Evolutionary conservation across 2,888 invertebrate species (phyloP), one percentile per base, ranked within the genome.

Genomic region (Netelia fuscicornis): DNA sequence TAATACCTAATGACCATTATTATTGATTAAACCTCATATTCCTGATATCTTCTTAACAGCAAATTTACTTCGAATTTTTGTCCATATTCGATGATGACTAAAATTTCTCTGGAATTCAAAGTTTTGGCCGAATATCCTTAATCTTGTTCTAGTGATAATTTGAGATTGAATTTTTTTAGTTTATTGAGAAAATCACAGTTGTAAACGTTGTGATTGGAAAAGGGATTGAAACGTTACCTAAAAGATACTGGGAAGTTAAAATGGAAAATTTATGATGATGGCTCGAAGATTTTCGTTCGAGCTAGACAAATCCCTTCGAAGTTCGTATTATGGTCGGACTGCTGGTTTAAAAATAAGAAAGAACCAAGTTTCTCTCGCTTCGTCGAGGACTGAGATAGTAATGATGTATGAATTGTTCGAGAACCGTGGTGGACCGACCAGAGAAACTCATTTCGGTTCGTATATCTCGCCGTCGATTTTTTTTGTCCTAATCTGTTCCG

Each of bases 191-290:
- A 72, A 71, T 68, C 37, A 77, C 17, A 62, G 52, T 52, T 58
- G 65, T 30, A 48, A 44, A 54, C 5, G 30, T 17, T 71, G 8
- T 3, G 62, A 17, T n/a, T 52, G 10, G 30, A 60, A 44, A 11
- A 52, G 48, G 48, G 44, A 83, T 74, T 64, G 58, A 71, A 80
- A 84, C 60, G 71, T 76, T 76, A 52, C 71, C 71, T 68, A 75
- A 20, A 25, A 42, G 37, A n/a, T 6, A 25, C 30, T 67, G 37
- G 42, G 37, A 64, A 48, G 11, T 6, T 10, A 48, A 70, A 48
- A n/a, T 60, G 75, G 83, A 80, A 83, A 80, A 84, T 84, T 75
- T 76, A 80, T 84, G 83, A 75, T 75, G 75, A 80, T 84, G 75
- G 54, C 74, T 68, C 52, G 3, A 42, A 60, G 58, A 80, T 71